These are phyloP conservation scores for Tenthredo mesomela DNA, from an alignment of 2,888 invertebrate genomes.

Conservation along the genomic window DNA sequence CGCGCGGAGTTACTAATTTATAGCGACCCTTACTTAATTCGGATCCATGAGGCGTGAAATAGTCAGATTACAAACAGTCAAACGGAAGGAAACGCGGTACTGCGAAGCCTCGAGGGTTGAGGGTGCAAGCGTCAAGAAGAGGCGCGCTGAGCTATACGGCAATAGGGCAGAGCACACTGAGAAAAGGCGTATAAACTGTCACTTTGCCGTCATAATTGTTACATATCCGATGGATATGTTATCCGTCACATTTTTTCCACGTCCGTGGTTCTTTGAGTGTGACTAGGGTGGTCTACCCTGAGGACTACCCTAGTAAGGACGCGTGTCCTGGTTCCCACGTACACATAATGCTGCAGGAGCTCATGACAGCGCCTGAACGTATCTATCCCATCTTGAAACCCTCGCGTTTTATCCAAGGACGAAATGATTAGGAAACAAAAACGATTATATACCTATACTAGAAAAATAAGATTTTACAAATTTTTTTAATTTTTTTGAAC, in stretches of 20 bases:
- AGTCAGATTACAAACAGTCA: conserved; percentile 50
- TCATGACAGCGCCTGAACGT: neutral
- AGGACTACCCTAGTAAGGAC: conserved; percentile 35
- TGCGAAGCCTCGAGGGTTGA: neutral
- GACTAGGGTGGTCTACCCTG: conserved; percentile 13
- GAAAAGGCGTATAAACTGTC: conserved; percentile 38
- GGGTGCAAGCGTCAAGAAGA: conserved; percentile 10
- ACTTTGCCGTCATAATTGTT: conserved; percentile 67
- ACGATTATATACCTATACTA: too few relatives aligned
- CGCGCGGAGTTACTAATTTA: conserved; percentile 20
- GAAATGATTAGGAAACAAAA: neutral
- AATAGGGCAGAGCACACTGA: neutral
- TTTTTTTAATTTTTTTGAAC: neutral
- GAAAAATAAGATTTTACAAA: neutral
- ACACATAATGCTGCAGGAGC: neutral
- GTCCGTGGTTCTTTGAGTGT: conserved; percentile 60
- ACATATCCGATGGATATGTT: conserved; percentile 62
- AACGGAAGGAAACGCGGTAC: conserved; percentile 7
- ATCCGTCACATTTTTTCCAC: conserved; percentile 71
- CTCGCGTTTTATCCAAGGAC: neutral
- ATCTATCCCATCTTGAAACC: conserved; percentile 1
- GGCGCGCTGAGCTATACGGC: neutral
- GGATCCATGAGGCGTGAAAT: conserved; percentile 47
- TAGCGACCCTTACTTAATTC: conserved; percentile 36
- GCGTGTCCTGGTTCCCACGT: conserved; percentile 47